Percentiles rank a stretch among this genome's conserved stretches.
These are phyloP conservation scores for Caloenas nicobarica DNA, from an alignment of 2,113 vertebrate genomes.

Conservation along the genomic window DNA sequence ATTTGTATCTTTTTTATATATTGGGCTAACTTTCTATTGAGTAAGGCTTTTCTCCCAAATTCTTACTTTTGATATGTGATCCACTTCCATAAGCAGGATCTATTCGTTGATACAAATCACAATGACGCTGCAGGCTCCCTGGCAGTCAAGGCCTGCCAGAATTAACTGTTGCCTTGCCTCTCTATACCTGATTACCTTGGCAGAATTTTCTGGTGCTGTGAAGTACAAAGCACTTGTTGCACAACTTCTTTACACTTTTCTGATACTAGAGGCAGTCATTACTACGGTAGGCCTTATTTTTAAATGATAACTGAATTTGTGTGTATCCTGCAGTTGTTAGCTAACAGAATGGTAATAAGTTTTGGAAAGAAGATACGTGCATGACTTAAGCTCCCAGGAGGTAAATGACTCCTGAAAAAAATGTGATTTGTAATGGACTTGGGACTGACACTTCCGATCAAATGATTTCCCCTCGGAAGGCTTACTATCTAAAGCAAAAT, in stretches of 20 bases:
- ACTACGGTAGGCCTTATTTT: slow-evolving; percentile 29
- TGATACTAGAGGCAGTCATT: slow-evolving; percentile 57
- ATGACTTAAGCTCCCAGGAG: background rate
- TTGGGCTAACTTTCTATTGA: slow-evolving; percentile 75
- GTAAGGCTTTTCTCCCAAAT: slow-evolving; percentile 65
- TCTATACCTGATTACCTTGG: background rate
- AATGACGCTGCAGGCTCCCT: slow-evolving; percentile 38
- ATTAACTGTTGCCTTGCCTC: slow-evolving; percentile 46
- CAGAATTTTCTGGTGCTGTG: slow-evolving; percentile 68
- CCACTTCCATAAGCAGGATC: slow-evolving; percentile 51
- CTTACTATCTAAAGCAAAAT: slow-evolving; percentile 27
- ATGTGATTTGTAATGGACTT: slow-evolving; percentile 3
- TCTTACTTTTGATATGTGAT: slow-evolving; percentile 70
- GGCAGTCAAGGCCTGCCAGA: slow-evolving; percentile 46
- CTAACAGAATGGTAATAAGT: background rate
- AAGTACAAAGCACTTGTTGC: slow-evolving; percentile 44
- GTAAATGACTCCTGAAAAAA: background rate
- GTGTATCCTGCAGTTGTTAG: background rate
- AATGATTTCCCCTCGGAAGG: background rate
- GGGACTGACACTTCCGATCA: slow-evolving; percentile 6
- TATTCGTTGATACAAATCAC: background rate
- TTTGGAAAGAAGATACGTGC: background rate
- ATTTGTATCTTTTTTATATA: slow-evolving; percentile 79
- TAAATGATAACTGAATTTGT: background rate
- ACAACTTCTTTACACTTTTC: slow-evolving; percentile 48